phyloP scores from a whole-genome alignment of 2,888 invertebrate genomes.

The Drosophila algonquin region DNA sequence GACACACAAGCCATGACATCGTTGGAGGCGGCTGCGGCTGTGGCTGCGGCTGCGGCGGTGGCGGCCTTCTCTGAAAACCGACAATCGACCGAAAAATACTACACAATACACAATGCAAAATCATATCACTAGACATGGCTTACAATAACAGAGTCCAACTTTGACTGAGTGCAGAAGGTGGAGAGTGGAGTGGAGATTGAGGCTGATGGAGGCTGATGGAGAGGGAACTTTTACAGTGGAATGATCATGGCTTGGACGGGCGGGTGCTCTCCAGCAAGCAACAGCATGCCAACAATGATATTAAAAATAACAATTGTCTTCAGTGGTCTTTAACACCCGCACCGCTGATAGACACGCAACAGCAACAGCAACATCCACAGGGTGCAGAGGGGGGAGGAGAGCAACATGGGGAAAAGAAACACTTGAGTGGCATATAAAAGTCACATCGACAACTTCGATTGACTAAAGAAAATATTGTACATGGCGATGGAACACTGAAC shows the following conservation, averaged over 20 bases:
- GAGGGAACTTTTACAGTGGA: slow-evolving; percentile 45
- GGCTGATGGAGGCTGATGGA: slow-evolving; percentile 3
- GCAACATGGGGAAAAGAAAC: slow-evolving; percentile 44
- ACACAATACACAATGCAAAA: slow-evolving; percentile 73
- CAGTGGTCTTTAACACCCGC: slow-evolving; percentile 80
- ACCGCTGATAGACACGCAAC: slow-evolving; percentile 76
- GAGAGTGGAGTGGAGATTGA: slow-evolving; percentile 36
- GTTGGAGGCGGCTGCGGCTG: slow-evolving; percentile 61
- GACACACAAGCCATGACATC: slow-evolving; percentile 41
- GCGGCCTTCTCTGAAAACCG: slow-evolving; percentile 43
- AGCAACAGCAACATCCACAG: slow-evolving; percentile 34
- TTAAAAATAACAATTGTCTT: slow-evolving; percentile 79
- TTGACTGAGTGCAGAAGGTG: slow-evolving; percentile 68
- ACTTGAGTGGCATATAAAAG: slow-evolving; percentile 76
- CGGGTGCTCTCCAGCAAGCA: background rate
- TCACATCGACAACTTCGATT: slow-evolving; percentile 78
- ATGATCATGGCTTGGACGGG: slow-evolving; percentile 25
- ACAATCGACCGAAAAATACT: slow-evolving; percentile 46
- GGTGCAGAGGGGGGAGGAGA: slow-evolving; percentile 5
- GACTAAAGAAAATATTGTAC: slow-evolving; percentile 77
- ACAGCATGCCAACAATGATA: slow-evolving; percentile 70
- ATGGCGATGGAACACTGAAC: slow-evolving; percentile 23
- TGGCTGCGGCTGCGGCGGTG: background rate
- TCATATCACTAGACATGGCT: slow-evolving; percentile 81
- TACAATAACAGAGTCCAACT: slow-evolving; percentile 76